Base-by-base conservation (phyloP, 2,888 invertebrate genomes). In the Patella depressa region DNA sequence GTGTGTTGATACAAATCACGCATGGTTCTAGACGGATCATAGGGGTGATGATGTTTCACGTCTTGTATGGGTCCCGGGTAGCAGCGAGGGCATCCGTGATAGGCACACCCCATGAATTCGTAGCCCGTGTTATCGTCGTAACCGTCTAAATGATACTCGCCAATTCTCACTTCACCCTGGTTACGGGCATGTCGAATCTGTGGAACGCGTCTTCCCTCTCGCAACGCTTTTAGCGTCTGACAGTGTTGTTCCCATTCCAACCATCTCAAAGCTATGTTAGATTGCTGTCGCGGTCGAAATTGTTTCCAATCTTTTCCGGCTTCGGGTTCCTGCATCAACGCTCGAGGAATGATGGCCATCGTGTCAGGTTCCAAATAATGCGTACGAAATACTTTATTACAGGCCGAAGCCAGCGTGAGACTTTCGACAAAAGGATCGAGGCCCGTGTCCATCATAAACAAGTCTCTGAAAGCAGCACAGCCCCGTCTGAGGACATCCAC, bases 11-110 rank as follows among this genome's bases (percentile, higher is more conserved):
- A 15, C n/a, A 57, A 15, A 15, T 59, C 59, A 7, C 59, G 59
- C 59, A 59, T 59, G n/a, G 59, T 59, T 59, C 59, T 59, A 15
- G 59, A 59, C 17, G 59, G 59, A 59, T 59, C 59, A 15, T 59
- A 59, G 19, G 59, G 59, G 17, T 59, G 59, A 19, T 59, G 59
- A 59, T 59, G 59, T 59, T 59, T 59, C 15, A 59, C 17, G 19
- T 59, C 59, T 59, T 59, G 15, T 7, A 59, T 7, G 11, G 59
- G 59, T 14, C 59, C 59, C 2, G 59, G 59, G 15, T 59, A 59
- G 15, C 59, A 59, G 17, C n/a, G 17, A 3, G 59, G 5, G 12
- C 59, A 59, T n/a, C 59, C 59, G 19, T 59, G 59, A 19, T 59
- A 59, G 19, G n/a, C 17, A 59, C 59, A 59, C 1, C 59, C 59